Base-by-base conservation (phyloP, 2,888 invertebrate genomes). In the Drosophila helvetica region DNA sequence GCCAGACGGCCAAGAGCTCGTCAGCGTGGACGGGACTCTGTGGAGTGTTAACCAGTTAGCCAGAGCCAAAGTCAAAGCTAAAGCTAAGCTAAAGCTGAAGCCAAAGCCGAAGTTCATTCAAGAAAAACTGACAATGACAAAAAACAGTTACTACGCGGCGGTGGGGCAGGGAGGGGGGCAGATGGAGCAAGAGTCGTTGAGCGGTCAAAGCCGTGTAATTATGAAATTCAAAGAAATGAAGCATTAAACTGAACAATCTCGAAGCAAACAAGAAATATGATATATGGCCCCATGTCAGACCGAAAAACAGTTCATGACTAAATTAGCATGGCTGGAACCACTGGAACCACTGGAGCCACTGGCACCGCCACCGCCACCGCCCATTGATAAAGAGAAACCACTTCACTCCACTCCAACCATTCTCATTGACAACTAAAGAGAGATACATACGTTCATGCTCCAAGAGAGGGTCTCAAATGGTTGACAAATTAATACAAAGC, bases 181-280 rank as follows among this genome's bases (percentile, higher is more conserved):
- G 38, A n/a, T 38, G 38, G 38, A 64, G 42, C 50, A 22, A n/a
- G 25, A 66, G 77, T 82, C 88, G 79, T 86, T 78, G 75, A 88
- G 78, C 88, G 86, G 88, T 88, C 88, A 84, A 80, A 88, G 88
- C 73, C 76, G 70, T 86, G 86, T 88, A 86, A 88, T 88, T 84
- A 88, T 84, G 80, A 84, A 88, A 86, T 84, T 84, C 84, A 83
- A 84, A 86, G 88, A 86, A 84, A 83, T 85, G 57, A 80, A 72
- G 79, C 88, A 81, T 78, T 74, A 74, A 65, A 50, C 42, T 52
- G 56, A 61, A 33, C 63, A 61, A 62, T 60, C 56, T 46, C 55
- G 60, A 46, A 46, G 38, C 66, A 67, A 72, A 58, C 64, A 46
- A 57, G 64, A 63, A 63, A 38, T 74, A 58, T 73, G 64, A 58